phyloP scores from a whole-genome alignment of 1,140 invertebrate species.

The Agrypnia vestita region DNA sequence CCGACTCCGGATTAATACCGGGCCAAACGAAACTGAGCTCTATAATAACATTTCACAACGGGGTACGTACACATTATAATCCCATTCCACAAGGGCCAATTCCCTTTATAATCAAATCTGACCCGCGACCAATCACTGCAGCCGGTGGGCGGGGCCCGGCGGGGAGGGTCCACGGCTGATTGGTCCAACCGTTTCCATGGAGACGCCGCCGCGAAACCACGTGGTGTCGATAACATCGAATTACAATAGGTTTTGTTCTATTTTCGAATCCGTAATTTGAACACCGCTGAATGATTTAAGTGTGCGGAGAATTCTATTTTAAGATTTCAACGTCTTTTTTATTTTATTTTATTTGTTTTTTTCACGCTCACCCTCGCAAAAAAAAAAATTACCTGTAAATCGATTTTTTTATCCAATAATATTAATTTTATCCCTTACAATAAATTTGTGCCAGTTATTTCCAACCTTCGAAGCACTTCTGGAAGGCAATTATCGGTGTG shows the following conservation, averaged over 20 bases:
- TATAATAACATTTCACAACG: slow-evolving; percentile 25
- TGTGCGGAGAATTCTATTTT: no score
- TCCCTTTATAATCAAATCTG: slow-evolving; percentile 41
- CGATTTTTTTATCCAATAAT: no score
- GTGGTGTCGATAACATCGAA: slow-evolving; percentile 29
- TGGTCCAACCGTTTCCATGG: slow-evolving; percentile 29
- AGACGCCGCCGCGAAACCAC: slow-evolving; percentile 6
- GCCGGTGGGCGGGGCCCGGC: slow-evolving; percentile 17
- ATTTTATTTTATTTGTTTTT: no score
- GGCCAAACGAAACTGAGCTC: slow-evolving; percentile 35
- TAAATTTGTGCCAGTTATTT: no score
- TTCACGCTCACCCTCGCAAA: no score
- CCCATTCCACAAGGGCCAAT: slow-evolving; percentile 25
- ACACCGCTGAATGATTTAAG: neutral
- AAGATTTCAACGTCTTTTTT: no score
- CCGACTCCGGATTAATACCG: slow-evolving; percentile 35
- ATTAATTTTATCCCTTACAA: no score
- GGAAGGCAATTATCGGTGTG: no score
- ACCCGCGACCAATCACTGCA: slow-evolving; percentile 43
- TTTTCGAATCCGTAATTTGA: neutral
- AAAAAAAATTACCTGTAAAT: no score
- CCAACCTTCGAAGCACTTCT: no score
- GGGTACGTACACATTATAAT: slow-evolving; percentile 29
- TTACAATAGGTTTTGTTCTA: slow-evolving; percentile 7
- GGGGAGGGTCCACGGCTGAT: slow-evolving; percentile 9